Conservation (phyloP, 2,888 invertebrate genomes). For the Apomyelois bistriatella region DNA sequence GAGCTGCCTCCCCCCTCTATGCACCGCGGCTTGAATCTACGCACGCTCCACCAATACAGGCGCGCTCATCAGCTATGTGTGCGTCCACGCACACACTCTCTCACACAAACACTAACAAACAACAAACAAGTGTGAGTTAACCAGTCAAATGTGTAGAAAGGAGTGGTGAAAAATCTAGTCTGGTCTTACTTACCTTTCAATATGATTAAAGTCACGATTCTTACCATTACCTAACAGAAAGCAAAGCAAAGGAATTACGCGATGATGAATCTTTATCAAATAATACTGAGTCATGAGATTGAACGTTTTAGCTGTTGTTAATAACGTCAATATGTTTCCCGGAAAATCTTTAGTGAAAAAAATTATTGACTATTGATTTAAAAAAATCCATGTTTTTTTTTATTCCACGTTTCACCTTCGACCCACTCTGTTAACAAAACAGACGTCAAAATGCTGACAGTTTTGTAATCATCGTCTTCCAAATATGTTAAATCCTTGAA, state of each 20-base stretch:
- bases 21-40: slow-evolving; percentile 57
- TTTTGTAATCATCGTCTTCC: slow-evolving; percentile 75
- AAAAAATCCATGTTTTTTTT: slow-evolving; percentile 17
- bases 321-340: slow-evolving; percentile 21
- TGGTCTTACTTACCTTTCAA: slow-evolving; percentile 43
- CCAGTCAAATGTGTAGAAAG: slow-evolving; percentile 56
- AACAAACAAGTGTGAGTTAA: slow-evolving; percentile 36
- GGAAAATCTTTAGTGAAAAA: slow-evolving; percentile 18
- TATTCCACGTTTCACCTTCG: slow-evolving; percentile 42
- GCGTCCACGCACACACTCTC: slow-evolving; percentile 32
- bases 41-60: slow-evolving; percentile 54
- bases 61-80: slow-evolving; percentile 41
- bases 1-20: slow-evolving; percentile 51
- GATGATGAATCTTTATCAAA: slow-evolving; percentile 15
- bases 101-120: slow-evolving; percentile 31
- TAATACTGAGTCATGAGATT: slow-evolving; percentile 23
- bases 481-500: slow-evolving; percentile 79
- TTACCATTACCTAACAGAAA: slow-evolving; percentile 6
- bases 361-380: slow-evolving; percentile 6
- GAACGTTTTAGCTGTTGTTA: slow-evolving; percentile 15
- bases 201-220: slow-evolving; percentile 18
- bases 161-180: slow-evolving; percentile 65
- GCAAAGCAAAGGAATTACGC: slow-evolving; percentile 1
- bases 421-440: slow-evolving; percentile 53
- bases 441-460: slow-evolving; percentile 58